Evolutionary conservation across 2,113 vertebrate genomes (phyloP).

Genomic region (Irena cyanogastra): DNA sequence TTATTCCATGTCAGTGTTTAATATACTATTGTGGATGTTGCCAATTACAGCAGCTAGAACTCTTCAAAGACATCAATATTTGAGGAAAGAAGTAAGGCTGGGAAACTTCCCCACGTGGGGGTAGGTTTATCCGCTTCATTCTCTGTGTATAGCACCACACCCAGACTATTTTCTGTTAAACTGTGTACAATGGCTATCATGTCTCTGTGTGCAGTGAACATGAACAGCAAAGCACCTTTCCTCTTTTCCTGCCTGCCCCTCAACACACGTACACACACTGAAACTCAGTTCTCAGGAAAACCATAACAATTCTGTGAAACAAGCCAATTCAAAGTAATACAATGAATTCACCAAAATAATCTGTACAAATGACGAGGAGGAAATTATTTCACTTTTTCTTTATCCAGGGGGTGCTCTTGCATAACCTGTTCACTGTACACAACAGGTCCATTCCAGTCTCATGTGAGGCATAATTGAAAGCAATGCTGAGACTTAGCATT

Average conservation of each 20-base stretch:
- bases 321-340: conserved; percentile 51
- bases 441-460: background rate
- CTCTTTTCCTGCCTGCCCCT: background rate
- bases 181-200: background rate
- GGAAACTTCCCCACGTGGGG: background rate
- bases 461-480: background rate
- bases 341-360: conserved; percentile 62
- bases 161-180: background rate
- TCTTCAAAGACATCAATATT: background rate
- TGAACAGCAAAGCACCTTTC: background rate
- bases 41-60: background rate
- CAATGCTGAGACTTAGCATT: background rate
- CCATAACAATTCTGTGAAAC: conserved; percentile 58
- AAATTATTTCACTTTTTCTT: conserved; percentile 68
- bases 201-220: background rate
- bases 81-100: background rate
- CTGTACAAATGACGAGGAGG: conserved; percentile 8
- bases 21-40: background rate
- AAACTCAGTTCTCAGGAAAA: conserved; percentile 24
- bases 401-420: conserved; percentile 21
- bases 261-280: conserved; percentile 13
- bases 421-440: background rate
- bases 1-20: background rate
- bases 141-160: background rate
- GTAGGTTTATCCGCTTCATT: background rate